Evolutionary conservation across 2,797 vertebrate species (phyloP).

Genomic region (Decapterus maruadsi): DNA sequence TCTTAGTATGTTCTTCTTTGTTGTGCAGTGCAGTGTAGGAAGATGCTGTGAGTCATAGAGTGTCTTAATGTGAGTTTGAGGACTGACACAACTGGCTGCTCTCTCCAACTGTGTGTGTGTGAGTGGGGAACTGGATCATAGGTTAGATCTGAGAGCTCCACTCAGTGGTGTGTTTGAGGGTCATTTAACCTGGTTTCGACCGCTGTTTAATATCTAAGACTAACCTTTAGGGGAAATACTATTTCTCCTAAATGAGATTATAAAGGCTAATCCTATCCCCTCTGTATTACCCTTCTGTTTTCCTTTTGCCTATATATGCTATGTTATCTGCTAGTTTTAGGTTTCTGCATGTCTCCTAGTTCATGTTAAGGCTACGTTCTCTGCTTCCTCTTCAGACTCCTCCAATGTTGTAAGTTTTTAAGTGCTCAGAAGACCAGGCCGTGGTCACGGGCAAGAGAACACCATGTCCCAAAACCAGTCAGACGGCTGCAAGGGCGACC

Average conservation of each 20-base stretch:
- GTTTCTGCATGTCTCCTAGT: not conserved
- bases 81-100: slow-evolving; percentile 40
- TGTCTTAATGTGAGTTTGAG: slow-evolving; percentile 42
- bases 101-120: not conserved
- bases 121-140: slow-evolving; percentile 17
- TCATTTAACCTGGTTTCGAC: too few species aligned
- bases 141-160: too few species aligned
- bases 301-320: too few species aligned
- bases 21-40: slow-evolving; percentile 46
- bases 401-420: slow-evolving; percentile 58
- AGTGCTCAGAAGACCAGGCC: slow-evolving; percentile 17
- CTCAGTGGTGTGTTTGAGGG: too few species aligned
- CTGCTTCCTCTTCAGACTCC: slow-evolving; percentile 21
- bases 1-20: slow-evolving; percentile 18
- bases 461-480: slow-evolving; percentile 85
- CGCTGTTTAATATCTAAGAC: too few species aligned
- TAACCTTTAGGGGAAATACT: too few species aligned
- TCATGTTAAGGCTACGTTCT: not conserved
- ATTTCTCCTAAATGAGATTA: too few species aligned
- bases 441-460: slow-evolving; percentile 27
- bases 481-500: slow-evolving; percentile 69
- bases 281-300: too few species aligned
- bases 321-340: too few species aligned
- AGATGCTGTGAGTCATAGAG: slow-evolving; percentile 62
- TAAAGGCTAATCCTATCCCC: too few species aligned